Conservation (phyloP, 2,888 invertebrate genomes). For the Hypsopygia costalis region DNA sequence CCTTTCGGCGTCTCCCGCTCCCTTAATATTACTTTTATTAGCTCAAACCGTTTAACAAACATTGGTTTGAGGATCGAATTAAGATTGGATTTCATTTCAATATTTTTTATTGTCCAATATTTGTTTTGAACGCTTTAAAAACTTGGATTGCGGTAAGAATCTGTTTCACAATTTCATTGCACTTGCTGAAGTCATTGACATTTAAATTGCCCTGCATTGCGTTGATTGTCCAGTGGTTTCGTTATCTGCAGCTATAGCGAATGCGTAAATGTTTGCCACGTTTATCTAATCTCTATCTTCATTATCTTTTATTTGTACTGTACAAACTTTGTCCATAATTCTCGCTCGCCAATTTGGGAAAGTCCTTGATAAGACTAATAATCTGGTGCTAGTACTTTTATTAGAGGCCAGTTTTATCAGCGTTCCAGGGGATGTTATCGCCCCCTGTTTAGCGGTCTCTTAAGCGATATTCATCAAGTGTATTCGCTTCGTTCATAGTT, state of each 20-base stretch:
- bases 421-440: slow-evolving; percentile 38
- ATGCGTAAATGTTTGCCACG: slow-evolving; percentile 44
- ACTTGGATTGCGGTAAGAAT: too few relatives aligned
- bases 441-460: slow-evolving; percentile 21
- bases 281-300: slow-evolving; percentile 68
- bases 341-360: slow-evolving; percentile 69
- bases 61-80: slow-evolving; percentile 70
- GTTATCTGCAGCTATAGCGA: too few relatives aligned
- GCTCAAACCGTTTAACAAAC: slow-evolving; percentile 76
- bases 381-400: slow-evolving; percentile 59
- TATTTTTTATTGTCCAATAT: too few relatives aligned
- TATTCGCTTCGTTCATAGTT: neutral
- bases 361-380: slow-evolving; percentile 66
- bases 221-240: slow-evolving; percentile 1
- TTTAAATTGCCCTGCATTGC: slow-evolving; percentile 27
- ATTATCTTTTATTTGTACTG: slow-evolving; percentile 68
- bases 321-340: slow-evolving; percentile 74
- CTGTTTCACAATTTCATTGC: too few relatives aligned
- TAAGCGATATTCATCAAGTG: slow-evolving; percentile 13
- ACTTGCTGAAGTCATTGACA: too few relatives aligned
- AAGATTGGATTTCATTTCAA: slow-evolving; percentile 55
- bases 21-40: slow-evolving; percentile 77
- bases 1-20: slow-evolving; percentile 50
- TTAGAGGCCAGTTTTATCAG: slow-evolving; percentile 5
- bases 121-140: too few relatives aligned